Base-by-base conservation (phyloP, 2,113 vertebrate species). In the Oreocharis arfaki region DNA sequence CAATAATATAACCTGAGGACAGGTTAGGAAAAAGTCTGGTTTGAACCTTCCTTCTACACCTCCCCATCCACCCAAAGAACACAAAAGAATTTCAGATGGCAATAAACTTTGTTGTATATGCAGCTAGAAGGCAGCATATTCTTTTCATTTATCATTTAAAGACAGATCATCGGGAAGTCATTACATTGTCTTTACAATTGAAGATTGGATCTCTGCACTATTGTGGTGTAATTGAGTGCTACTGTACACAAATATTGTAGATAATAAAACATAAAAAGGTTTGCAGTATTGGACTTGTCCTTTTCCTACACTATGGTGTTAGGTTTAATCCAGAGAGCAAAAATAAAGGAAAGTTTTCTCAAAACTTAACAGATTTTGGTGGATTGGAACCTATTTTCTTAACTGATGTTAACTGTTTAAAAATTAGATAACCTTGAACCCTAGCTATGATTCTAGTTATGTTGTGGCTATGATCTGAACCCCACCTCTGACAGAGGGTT, bases 61-160 rank as follows among this genome's bases (percentile, higher is more conserved):
- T 85, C 23, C 30, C 7, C 33, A 70, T 19, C 19, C 27, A 63
- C 9, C 13, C 30, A 52, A 56, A 16, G 33, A 92, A 87, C n/a
- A 88, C 77, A 83, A 90, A 85, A 39, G 39, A 85, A 56, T 82
- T 79, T 97, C 32, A 27, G 84, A 93, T 97, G 96, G 97, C 95
- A 96, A 88, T 35, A 86, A 96, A 97, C 95, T 97, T 95, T 70
- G 27, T 85, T 69, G n/a, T 82, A 79, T 28, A 90, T 80, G 90
- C 77, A 95, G 91, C 95, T 98, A 96, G 95, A 97, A 97, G 93
- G 97, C 76, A 90, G 95, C 97, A 98, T 98, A 98, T 97, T 98
- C 96, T 98, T 98, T 98, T 98, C 97, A 98, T 98, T 98, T 97
- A 98, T 99, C 98, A 98, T 97, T 97, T 98, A 98, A 98, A 98